phyloP scores from a whole-genome alignment of 1,140 invertebrate genomes.

The Onthophagus taurus region DNA sequence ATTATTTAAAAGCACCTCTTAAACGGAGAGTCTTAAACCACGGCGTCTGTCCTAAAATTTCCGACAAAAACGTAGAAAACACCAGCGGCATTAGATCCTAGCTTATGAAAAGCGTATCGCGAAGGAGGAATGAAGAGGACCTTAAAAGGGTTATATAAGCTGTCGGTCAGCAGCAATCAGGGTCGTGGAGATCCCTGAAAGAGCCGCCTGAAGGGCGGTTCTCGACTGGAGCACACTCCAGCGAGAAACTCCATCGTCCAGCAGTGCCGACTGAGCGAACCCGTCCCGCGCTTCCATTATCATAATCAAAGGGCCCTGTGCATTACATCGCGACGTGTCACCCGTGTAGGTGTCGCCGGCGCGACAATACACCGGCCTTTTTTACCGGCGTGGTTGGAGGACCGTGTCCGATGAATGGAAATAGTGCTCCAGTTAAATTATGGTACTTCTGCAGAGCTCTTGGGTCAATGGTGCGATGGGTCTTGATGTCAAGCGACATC shows the following conservation, averaged over 20 bases:
- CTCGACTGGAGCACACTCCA: slow-evolving; percentile 17
- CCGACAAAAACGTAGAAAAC: too few species aligned
- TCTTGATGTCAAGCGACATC: too few species aligned
- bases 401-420: too few species aligned
- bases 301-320: slow-evolving; percentile 14
- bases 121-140: slow-evolving; percentile 14
- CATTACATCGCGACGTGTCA: slow-evolving; percentile 9
- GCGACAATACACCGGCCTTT: slow-evolving; percentile 1
- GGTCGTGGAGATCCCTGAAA: slow-evolving; percentile 18
- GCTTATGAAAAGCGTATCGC: slow-evolving; percentile 12
- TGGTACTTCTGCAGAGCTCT: too few species aligned
- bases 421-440: too few species aligned
- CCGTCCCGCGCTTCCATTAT: slow-evolving; percentile 10
- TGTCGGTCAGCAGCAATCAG: slow-evolving; percentile 23
- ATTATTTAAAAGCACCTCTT: too few species aligned
- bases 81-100: too few species aligned
- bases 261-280: slow-evolving; percentile 1
- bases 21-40: too few species aligned
- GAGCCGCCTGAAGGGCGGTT: slow-evolving; percentile 17
- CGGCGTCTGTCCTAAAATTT: too few species aligned
- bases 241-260: slow-evolving; percentile 16
- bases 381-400: too few species aligned
- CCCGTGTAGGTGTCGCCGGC: neutral
- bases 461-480: too few species aligned
- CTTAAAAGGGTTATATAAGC: slow-evolving; percentile 23